Conservation (phyloP, 2,888 invertebrate genomes). For the Himalopsyche anomala region DNA sequence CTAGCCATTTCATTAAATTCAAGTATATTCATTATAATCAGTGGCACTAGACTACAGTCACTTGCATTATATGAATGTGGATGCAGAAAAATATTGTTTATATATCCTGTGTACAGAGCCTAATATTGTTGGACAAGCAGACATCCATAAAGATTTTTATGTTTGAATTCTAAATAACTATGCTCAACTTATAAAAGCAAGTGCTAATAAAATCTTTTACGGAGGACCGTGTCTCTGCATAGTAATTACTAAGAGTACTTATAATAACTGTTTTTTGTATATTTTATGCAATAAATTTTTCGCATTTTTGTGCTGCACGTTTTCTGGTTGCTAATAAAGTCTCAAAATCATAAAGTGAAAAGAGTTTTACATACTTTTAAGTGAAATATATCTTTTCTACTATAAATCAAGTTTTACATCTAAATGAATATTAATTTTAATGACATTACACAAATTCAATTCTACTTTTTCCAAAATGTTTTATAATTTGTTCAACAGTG, state of each 20-base stretch:
- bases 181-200: conserved; percentile 61
- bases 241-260: conserved; percentile 55
- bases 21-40: conserved; percentile 49
- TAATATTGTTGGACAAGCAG: conserved; percentile 45
- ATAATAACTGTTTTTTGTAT: conserved; percentile 22
- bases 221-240: conserved; percentile 61
- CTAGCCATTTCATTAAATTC: conserved; percentile 58
- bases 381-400: too few relatives aligned
- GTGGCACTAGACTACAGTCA: conserved; percentile 22
- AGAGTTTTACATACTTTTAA: too few relatives aligned
- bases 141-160: conserved; percentile 56
- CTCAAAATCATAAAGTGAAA: too few relatives aligned
- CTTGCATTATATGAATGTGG: conserved; percentile 25
- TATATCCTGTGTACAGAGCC: conserved; percentile 42
- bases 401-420: too few relatives aligned
- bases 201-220: conserved; percentile 62
- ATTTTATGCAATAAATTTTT: neutral
- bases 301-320: neutral
- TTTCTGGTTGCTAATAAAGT: neutral
- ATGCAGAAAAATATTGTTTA: conserved; percentile 46
- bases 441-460: too few relatives aligned
- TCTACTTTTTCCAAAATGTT: too few relatives aligned
- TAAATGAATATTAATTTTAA: too few relatives aligned
- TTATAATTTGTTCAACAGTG: too few relatives aligned
- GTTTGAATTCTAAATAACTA: conserved; percentile 61